Evolutionary conservation across 2,888 invertebrate species (phyloP).

Genomic region (Sialis lutaria): DNA sequence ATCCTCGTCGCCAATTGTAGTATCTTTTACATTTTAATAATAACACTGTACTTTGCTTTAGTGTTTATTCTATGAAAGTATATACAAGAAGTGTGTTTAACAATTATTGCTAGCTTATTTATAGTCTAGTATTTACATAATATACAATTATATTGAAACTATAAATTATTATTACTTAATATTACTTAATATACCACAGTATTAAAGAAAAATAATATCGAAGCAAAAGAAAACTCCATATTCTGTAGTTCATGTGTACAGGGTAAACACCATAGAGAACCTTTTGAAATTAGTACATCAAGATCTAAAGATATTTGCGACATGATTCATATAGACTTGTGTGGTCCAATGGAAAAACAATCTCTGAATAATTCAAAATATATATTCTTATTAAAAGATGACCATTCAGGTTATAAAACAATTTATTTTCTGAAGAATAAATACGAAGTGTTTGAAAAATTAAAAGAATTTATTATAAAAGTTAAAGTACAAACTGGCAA

Average conservation of each 20-base stretch:
- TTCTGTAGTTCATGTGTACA: slow-evolving; percentile 1
- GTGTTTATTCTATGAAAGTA: no score
- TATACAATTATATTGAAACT: no score
- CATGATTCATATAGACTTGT: slow-evolving; percentile 6
- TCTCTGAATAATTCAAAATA: slow-evolving; percentile 7
- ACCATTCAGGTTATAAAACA: slow-evolving; percentile 4
- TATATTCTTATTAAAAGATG: slow-evolving; percentile 7
- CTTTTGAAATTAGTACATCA: slow-evolving; percentile 1
- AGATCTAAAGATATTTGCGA: slow-evolving; percentile 1
- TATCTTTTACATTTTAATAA: no score
- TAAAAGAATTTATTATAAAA: not conserved
- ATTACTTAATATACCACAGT: no score
- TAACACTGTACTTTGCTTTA: no score
- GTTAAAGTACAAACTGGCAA: no score
- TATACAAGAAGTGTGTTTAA: no score
- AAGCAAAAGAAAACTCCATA: slow-evolving; percentile 6
- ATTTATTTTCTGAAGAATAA: slow-evolving; percentile 7
- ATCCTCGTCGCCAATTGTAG: no score
- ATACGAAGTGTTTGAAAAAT: slow-evolving; percentile 1
- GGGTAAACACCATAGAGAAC: slow-evolving; percentile 4
- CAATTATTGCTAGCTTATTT: no score
- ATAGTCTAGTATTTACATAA: no score
- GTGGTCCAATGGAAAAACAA: slow-evolving; percentile 7
- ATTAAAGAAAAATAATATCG: slow-evolving; percentile 8
- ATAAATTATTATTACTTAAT: no score